Percentiles rank a stretch among this genome's conserved stretches.
phyloP scores from a whole-genome alignment of 1,140 invertebrate species.

The Littorina saxatilis region DNA sequence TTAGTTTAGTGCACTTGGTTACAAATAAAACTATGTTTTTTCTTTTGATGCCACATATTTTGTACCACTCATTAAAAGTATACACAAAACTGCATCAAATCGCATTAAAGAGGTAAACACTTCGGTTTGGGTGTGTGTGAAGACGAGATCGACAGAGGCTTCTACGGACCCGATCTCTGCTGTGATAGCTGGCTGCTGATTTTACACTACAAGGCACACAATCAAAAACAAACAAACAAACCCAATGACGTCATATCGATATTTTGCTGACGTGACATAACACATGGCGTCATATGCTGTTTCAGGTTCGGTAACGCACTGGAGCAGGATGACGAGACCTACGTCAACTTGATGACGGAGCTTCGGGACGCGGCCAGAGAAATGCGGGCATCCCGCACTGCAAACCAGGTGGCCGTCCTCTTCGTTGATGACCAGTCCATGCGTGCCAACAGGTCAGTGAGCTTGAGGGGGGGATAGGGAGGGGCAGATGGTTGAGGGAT shows the following conservation, averaged over 20 bases:
- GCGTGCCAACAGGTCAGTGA: conserved; percentile 28
- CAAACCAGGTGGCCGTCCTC: conserved; percentile 45
- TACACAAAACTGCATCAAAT: too few species aligned
- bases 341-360: conserved; percentile 17
- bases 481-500: neutral
- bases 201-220: too few species aligned
- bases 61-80: too few species aligned
- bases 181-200: conserved; percentile 46
- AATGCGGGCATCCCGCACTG: neutral
- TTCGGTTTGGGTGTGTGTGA: conserved; percentile 38
- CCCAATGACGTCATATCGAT: neutral
- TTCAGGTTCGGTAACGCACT: neutral
- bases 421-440: conserved; percentile 49
- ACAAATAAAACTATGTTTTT: too few species aligned
- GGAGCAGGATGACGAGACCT: conserved; percentile 1
- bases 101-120: too few species aligned
- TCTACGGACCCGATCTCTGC: conserved; percentile 21
- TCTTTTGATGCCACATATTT: too few species aligned
- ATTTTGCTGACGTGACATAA: neutral
- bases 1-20: too few species aligned
- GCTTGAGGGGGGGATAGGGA: neutral
- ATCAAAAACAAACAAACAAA: too few species aligned
- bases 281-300: neutral
- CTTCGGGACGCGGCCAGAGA: neutral
- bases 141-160: conserved; percentile 7